Evolutionary conservation across 2,113 vertebrate genomes (phyloP), one percentile per base, ranked within the genome.

Genomic region (Asarcornis scutulata): DNA sequence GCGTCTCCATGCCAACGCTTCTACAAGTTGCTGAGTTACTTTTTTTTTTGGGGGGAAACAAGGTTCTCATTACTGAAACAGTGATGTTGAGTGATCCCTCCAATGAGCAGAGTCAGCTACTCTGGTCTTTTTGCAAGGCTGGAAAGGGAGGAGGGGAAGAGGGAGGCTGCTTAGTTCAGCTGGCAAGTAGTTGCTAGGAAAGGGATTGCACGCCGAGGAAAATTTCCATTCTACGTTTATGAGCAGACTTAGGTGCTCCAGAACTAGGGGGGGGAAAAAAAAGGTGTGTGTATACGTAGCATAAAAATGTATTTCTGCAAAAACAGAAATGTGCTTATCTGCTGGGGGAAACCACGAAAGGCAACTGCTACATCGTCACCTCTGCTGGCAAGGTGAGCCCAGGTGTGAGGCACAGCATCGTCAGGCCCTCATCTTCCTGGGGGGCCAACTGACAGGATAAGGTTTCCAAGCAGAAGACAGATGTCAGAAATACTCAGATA

Each of bases 221-320:
- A 82, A 78, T 2, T 22, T 40, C 77, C 12, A 20, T 93, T 88
- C 46, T 91, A 6, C 55, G 12, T 72, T 89, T 93, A 27, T 72
- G 7, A 64, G 52, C 10, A 86, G 59, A 66, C 80, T 77, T 58
- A 84, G 77, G 31, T 68, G 27, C 67, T 91, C n/a, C 22, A 72
- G 60, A 84, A 26, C 32, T 44, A 7, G 48, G 48, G 48, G 4
- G 22, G 15, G 17, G 13, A 64, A 29, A 72, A 73, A 78, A 94
- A 69, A 76, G 16, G 18, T 3, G 0, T 64, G n/a, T 53, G 3
- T 84, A 58, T 68, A 62, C 8, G 9, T 64, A 76, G 38, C 44
- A 79, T 76, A 64, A 89, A 93, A 78, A 66, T 72, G 7, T 86
- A 32, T 81, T 96, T 92, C 78, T 92, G 29, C 84, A 64, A 81